Conservation (phyloP, 2,113 vertebrate species). For the Atrichornis clamosus region DNA sequence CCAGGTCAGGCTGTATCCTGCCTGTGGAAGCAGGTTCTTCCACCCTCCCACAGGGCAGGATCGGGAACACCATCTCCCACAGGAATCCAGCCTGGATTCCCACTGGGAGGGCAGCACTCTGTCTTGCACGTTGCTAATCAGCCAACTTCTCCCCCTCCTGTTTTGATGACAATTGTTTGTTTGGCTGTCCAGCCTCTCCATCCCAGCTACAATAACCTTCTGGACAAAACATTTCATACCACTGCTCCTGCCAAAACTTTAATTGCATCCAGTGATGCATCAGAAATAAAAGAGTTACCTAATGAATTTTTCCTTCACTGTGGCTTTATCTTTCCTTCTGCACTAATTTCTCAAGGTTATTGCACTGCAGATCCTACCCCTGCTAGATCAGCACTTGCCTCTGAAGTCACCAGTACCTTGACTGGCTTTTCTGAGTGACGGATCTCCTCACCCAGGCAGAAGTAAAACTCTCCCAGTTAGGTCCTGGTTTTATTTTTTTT, state of each 20-base stretch:
- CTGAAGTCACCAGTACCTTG: neutral
- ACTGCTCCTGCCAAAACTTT: slow-evolving; percentile 29
- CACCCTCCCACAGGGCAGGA: neutral
- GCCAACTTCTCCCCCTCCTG: neutral
- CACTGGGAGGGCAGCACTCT: neutral
- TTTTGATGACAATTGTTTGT: neutral
- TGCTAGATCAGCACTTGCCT: neutral
- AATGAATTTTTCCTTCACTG: slow-evolving; percentile 1
- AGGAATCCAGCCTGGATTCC: neutral
- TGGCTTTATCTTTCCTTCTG: neutral
- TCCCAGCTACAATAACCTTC: slow-evolving; percentile 18
- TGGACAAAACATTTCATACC: slow-evolving; percentile 14
- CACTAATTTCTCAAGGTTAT: neutral
- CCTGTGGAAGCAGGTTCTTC: neutral
- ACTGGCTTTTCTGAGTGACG: neutral
- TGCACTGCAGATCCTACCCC: neutral
- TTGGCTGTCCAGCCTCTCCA: neutral
- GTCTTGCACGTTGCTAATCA: neutral
- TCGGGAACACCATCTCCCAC: fast-evolving
- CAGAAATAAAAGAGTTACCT: slow-evolving; percentile 8
- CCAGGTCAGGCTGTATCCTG: neutral
- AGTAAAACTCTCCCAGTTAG: neutral
- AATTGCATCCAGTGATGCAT: slow-evolving; percentile 47
- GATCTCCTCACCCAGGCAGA: neutral
- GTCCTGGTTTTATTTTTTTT: neutral